Evolutionary conservation across 2,113 vertebrate species (phyloP), one percentile per base, ranked within the genome.

Genomic region (Proterorhinus semilunaris): DNA sequence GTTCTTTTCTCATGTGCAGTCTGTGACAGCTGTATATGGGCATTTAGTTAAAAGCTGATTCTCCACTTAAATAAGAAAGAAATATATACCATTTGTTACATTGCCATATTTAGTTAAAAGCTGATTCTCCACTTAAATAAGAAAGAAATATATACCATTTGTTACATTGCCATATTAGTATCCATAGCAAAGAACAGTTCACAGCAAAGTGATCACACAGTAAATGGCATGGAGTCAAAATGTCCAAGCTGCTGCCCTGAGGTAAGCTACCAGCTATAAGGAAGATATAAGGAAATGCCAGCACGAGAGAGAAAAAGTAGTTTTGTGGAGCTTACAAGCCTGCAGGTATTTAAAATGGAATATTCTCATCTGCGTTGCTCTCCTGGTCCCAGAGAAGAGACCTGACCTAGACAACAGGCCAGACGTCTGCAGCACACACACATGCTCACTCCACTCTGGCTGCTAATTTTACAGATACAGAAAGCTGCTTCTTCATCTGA

Each of bases 381-480:
- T 71, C 66, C 59, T 3, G 0, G 73, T 78, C 76, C 72, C 74
- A 67, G 71, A 5, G 58, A 80, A 66, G 79, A 88, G 81, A 85
- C 69, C 76, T 68, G 82, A 74, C 74, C 82, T 62, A 85, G 82
- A 86, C 85, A 70, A 67, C 76, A 78, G 76, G 68, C 78, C 82
- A 87, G 83, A 82, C 81, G 69, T 90, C 83, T 91, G 76, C 75
- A 69, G 69, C 66, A 66, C 66, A 73, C 46, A 68, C 73, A 67
- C 69, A 62, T 66, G 36, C 55, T 55, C 61, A 57, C n/a, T 65
- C 36, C 67, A 8, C 45, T 52, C 13, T 36, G 66, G 68, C 71
- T 61, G 87, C 83, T 88, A 81, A 92, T 91, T 93, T 93, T 86
- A 84, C 74, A 87, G 83, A 91, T 88, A 87, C 80, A 89, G 85